Evolutionary conservation across 2,113 vertebrate species (phyloP).

Genomic region (Manacus vitellinus): DNA sequence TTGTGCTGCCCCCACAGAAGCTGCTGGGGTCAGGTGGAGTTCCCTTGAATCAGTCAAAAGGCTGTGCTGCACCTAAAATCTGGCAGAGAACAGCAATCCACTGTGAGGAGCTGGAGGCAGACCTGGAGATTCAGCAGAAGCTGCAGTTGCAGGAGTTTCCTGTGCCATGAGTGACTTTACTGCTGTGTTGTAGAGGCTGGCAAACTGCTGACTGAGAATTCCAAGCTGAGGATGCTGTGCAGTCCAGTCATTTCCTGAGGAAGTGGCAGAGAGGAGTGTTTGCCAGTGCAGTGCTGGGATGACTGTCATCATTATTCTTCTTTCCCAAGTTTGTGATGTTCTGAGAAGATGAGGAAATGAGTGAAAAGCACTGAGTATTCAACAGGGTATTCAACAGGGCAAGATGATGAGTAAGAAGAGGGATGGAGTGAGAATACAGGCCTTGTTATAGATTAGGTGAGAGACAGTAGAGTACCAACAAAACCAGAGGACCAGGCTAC

Average conservation of each 20-base stretch:
- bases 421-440: neutral
- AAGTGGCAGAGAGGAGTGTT: neutral
- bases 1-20: neutral
- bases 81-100: neutral
- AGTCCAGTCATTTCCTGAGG: neutral
- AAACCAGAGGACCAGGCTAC: neutral
- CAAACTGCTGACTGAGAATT: constrained; percentile 1
- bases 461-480: neutral
- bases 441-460: neutral
- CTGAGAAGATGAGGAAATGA: neutral
- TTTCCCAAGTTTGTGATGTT: neutral
- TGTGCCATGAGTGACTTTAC: neutral
- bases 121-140: neutral
- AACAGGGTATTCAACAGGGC: neutral
- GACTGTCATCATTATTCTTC: neutral
- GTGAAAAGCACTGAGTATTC: neutral
- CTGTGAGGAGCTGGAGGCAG: neutral
- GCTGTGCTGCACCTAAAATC: neutral
- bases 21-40: neutral
- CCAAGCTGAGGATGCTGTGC: neutral
- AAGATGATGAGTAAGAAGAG: neutral
- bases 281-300: neutral
- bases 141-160: neutral
- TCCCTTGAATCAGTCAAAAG: neutral
- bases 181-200: neutral